Evolutionary conservation across 2,797 vertebrate genomes (phyloP).

Genomic region (Sebastes umbrosus): DNA sequence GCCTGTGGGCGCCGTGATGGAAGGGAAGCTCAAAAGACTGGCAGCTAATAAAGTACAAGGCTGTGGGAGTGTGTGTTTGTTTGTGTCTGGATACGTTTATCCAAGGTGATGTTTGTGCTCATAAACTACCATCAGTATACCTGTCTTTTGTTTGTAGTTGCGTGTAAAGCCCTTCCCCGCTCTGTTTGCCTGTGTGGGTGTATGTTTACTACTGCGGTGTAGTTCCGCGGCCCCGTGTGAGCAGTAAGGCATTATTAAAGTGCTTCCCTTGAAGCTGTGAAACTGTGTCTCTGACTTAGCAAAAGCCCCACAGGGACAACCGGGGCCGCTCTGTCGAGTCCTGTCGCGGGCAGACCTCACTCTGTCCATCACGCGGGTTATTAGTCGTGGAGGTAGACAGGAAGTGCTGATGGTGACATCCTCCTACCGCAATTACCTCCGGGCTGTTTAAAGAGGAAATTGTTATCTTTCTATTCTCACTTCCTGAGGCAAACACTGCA

Average conservation of each 20-base stretch:
- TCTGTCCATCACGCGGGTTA: slow-evolving; percentile 35
- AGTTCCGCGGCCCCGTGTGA: slow-evolving; percentile 35
- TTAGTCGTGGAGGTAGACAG: slow-evolving; percentile 13
- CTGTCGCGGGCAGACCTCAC: slow-evolving; percentile 32
- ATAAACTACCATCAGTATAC: slow-evolving; percentile 62
- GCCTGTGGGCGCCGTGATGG: slow-evolving; percentile 69
- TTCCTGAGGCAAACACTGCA: neutral
- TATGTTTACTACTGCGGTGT: slow-evolving; percentile 59
- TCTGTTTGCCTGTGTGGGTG: slow-evolving; percentile 56
- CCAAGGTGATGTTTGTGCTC: slow-evolving; percentile 44
- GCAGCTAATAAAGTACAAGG: slow-evolving; percentile 74
- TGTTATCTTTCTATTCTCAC: slow-evolving; percentile 3
- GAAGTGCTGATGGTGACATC: slow-evolving; percentile 36
- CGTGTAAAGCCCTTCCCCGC: slow-evolving; percentile 40
- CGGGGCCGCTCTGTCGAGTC: slow-evolving; percentile 36
- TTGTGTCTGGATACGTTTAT: slow-evolving; percentile 38
- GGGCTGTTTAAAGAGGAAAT: slow-evolving; percentile 16
- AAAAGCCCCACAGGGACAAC: slow-evolving; percentile 10
- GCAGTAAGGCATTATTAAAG: slow-evolving; percentile 71
- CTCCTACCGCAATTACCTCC: slow-evolving; percentile 1
- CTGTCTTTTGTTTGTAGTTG: slow-evolving; percentile 54
- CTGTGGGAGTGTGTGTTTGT: slow-evolving; percentile 11
- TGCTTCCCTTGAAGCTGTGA: slow-evolving; percentile 47
- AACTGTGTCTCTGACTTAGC: slow-evolving; percentile 47
- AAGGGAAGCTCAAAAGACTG: slow-evolving; percentile 71